phyloP scores from a whole-genome alignment of 2,888 invertebrate genomes.

The Drosophila recens region DNA sequence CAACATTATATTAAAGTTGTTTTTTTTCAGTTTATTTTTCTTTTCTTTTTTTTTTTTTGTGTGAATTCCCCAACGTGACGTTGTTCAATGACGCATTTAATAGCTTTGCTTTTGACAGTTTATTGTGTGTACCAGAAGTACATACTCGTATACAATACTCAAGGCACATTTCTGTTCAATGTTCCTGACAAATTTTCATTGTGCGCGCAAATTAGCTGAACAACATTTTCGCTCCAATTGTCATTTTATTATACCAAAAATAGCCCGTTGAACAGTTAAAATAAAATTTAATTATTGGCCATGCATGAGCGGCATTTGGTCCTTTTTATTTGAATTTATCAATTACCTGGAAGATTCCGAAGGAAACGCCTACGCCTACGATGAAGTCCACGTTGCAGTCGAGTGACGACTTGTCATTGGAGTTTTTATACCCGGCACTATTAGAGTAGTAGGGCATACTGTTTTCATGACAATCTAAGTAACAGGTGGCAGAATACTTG shows the following conservation, averaged over 20 bases:
- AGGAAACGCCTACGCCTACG: constrained; percentile 25
- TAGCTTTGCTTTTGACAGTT: constrained; percentile 63
- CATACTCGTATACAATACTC: background rate
- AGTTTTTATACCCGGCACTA: background rate
- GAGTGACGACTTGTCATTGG: background rate
- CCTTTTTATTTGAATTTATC: constrained; percentile 46
- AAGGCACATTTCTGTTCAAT: constrained; percentile 47
- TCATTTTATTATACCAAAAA: constrained; percentile 7
- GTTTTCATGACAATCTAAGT: background rate
- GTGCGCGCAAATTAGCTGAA: constrained; percentile 44
- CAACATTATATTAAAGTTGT: constrained; percentile 30
- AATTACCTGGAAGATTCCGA: constrained; percentile 47
- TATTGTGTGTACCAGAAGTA: constrained; percentile 30
- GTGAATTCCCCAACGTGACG: constrained; percentile 41
- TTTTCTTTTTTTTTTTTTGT: background rate
- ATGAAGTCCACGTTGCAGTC: constrained; percentile 24
- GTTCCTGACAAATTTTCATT: constrained; percentile 51
- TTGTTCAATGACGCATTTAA: constrained; percentile 76
- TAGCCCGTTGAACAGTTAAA: constrained; percentile 1
- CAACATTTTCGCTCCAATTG: constrained; percentile 22
- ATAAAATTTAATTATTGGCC: constrained; percentile 60
- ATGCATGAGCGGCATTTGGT: constrained; percentile 26
- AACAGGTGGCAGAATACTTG: background rate
- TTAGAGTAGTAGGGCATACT: background rate
- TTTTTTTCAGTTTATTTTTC: constrained; percentile 5